These are phyloP conservation scores for Sorex maritimensis DNA, from an alignment of 2,797 vertebrate genomes.

Conservation along the genomic window DNA sequence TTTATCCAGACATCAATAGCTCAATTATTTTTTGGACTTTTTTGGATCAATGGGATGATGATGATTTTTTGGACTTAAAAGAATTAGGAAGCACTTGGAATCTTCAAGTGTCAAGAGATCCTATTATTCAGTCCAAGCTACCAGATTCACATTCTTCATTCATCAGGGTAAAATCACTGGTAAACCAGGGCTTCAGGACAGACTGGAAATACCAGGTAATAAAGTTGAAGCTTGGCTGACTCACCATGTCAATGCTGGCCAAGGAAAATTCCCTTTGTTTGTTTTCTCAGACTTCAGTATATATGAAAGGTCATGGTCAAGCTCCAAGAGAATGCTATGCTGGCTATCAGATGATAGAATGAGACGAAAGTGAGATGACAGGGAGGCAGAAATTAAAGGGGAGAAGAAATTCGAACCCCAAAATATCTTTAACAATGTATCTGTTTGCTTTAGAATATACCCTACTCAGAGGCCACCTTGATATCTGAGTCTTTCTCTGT, in stretches of 20 bases:
- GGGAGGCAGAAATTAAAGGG: not conserved
- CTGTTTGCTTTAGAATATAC: conserved; percentile 4
- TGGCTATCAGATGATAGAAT: not conserved
- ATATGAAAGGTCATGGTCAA: not conserved
- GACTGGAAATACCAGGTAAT: not conserved
- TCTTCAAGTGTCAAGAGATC: not conserved
- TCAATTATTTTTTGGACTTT: no score
- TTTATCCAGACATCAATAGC: no score
- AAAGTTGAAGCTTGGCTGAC: not conserved
- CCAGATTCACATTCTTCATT: not conserved
- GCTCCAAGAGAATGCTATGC: not conserved
- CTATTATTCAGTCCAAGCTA: not conserved
- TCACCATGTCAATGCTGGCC: not conserved
- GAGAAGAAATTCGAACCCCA: not conserved
- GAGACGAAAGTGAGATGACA: not conserved
- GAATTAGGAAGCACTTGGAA: not conserved
- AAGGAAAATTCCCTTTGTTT: not conserved
- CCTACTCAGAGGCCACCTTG: not conserved
- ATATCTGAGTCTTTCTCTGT: not conserved
- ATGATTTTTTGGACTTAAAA: not conserved
- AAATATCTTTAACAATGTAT: not conserved
- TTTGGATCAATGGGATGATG: no score
- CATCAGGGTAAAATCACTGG: not conserved
- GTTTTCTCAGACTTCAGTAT: not conserved
- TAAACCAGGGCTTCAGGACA: not conserved